Evolutionary conservation across 2,113 vertebrate species (phyloP), one percentile per base, ranked within the genome.

Genomic region (Centropus bengalensis): DNA sequence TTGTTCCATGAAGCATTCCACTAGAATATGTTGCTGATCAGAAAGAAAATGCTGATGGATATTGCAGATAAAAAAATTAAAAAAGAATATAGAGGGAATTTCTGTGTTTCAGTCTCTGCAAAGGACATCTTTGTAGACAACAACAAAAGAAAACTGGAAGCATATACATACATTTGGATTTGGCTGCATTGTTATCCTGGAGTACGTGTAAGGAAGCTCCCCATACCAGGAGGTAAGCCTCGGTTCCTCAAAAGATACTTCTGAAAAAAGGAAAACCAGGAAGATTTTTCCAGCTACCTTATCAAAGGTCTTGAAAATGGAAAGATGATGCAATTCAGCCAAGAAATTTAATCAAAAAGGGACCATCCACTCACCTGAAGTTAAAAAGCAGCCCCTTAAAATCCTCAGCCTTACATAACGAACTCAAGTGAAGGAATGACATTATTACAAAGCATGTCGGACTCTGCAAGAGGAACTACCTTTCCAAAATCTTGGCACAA

Each of bases 141-240:
- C 12, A 75, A 70, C 6, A 78, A 52, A 79, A 76, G 21, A 32
- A 74, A 36, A 76, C 7, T 10, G 33, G 26, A 42, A 42, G n/a
- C 47, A 79, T 4, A 89, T 90, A 98, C 98, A 42, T 96, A 99
- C 99, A 92, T 99, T 97, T 82, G 98, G 80, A 92, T 99, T 99
- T 87, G 99, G 97, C 73, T 98, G 97, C 99, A 99, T 97, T 33
- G 98, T 99, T 93, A 99, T 97, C 81, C 78, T 97, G 84, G 99
- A 98, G n/a, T 99, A 99, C 0, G 98, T 99, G 77, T 99, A 99
- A 32, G 99, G 98, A 94, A 99, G 96, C 80, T 99, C 99, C 87
- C 99, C 99, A 69, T 98, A 99, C 99, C 99, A 99, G 82, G 98
- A 99, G 47, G 99, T 99, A 69, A 99, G 97, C 89, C 99, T 98